Evolutionary conservation across 64 coral and sea anemone species (phyloP).

Genomic region (Trachythela sp.): DNA sequence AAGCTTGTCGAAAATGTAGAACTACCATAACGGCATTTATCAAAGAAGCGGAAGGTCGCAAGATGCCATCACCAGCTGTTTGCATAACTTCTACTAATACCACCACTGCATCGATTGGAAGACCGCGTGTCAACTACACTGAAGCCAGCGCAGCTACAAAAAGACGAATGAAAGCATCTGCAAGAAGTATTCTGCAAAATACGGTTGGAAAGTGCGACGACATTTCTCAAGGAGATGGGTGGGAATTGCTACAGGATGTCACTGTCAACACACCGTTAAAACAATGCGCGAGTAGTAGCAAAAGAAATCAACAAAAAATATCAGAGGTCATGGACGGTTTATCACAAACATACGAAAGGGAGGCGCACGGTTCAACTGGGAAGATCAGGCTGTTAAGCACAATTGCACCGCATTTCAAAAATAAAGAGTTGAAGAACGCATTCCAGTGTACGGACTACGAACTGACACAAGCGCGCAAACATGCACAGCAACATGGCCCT

Average conservation of each 20-base stretch:
- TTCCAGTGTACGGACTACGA: background rate
- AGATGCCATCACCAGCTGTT: too few species aligned
- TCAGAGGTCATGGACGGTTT: background rate
- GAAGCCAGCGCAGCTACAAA: background rate
- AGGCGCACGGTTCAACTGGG: background rate
- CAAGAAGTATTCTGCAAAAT: background rate
- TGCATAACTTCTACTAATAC: too few species aligned
- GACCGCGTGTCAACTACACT: conserved; percentile 1
- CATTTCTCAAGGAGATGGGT: background rate
- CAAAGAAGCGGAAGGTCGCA: too few species aligned
- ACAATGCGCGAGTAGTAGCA: background rate
- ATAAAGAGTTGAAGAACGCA: background rate
- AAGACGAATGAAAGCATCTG: background rate
- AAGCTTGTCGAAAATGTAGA: too few species aligned
- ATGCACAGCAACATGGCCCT: background rate
- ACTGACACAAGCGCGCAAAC: background rate
- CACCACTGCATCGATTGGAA: background rate
- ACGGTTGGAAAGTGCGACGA: background rate
- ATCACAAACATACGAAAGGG: background rate
- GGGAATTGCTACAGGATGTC: background rate
- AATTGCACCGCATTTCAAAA: background rate
- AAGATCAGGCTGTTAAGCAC: background rate
- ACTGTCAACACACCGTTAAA: background rate
- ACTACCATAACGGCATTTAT: too few species aligned
- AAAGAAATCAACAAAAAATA: background rate